Evolutionary conservation across 2,113 vertebrate genomes (phyloP).

Genomic region (Variabilichromis moorii): DNA sequence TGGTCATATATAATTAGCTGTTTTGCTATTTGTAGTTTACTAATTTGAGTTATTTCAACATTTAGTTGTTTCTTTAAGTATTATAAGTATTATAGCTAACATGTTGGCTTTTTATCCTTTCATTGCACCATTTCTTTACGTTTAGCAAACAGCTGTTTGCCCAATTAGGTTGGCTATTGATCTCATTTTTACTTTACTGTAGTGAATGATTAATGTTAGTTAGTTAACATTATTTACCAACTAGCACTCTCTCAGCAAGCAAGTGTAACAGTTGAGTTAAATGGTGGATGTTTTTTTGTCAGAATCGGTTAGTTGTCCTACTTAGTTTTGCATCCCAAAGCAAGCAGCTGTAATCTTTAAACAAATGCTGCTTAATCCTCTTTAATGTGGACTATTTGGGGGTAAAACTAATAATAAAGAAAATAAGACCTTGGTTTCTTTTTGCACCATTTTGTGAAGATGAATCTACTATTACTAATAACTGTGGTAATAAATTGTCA

Average conservation of each 20-base stretch:
- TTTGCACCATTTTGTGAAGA: not conserved
- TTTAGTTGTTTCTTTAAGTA: not conserved
- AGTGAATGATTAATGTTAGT: not conserved
- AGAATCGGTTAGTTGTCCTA: not conserved
- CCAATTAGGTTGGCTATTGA: not conserved
- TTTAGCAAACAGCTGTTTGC: not conserved
- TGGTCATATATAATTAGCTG: not conserved
- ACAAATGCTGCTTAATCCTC: not conserved
- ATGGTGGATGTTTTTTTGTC: not conserved
- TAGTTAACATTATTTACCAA: not conserved
- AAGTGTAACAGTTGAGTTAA: not conserved
- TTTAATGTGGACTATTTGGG: not conserved
- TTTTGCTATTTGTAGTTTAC: not conserved
- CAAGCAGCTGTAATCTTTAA: not conserved
- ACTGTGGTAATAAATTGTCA: not conserved
- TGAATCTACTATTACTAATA: not conserved
- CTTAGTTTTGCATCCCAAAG: not conserved
- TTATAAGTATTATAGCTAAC: not conserved
- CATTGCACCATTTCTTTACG: not conserved
- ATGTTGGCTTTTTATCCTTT: not conserved
- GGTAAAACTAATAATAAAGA: not conserved
- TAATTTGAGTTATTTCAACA: not conserved
- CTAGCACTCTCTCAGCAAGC: not conserved
- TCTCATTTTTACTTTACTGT: not conserved
- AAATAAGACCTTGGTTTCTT: not conserved